Conservation (phyloP, 2,888 invertebrate species). For the Synanthedon myopaeformis region DNA sequence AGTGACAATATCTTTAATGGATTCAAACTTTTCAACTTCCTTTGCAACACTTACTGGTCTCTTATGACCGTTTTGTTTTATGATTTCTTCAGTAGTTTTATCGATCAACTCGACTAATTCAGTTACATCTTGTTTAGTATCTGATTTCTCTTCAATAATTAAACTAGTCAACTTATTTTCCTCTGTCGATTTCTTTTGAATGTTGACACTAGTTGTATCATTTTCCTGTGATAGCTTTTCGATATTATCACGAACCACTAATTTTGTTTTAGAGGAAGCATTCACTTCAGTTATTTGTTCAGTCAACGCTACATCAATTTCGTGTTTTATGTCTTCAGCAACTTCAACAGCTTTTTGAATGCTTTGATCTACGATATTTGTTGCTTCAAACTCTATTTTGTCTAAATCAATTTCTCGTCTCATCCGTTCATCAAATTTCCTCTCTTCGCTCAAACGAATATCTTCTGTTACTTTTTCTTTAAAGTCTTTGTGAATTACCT, state of each 20-base stretch:
- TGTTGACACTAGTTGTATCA: not conserved
- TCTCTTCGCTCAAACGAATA: slow-evolving; percentile 6
- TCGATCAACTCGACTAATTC: slow-evolving; percentile 12
- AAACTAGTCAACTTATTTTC: not conserved
- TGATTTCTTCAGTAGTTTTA: slow-evolving; percentile 13
- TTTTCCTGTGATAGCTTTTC: slow-evolving; percentile 3
- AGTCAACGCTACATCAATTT: slow-evolving; percentile 31
- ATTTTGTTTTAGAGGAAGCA: not conserved
- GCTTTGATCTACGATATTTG: slow-evolving; percentile 39
- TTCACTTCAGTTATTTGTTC: slow-evolving; percentile 4
- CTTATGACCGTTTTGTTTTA: slow-evolving; percentile 8
- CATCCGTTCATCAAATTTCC: slow-evolving; percentile 21
- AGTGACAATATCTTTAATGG: slow-evolving; percentile 10
- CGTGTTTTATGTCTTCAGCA: slow-evolving; percentile 41
- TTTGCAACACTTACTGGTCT: slow-evolving; percentile 11
- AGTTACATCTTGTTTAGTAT: slow-evolving; percentile 7
- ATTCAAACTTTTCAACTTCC: slow-evolving; percentile 16
- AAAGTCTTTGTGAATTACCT: slow-evolving; percentile 10
- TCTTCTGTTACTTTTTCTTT: slow-evolving; percentile 14
- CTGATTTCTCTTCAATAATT: not conserved
- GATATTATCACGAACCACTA: not conserved
- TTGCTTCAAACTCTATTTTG: slow-evolving; percentile 42
- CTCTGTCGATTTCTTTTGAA: not conserved
- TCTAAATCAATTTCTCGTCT: slow-evolving; percentile 31
- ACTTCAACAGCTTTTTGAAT: slow-evolving; percentile 43